Evolutionary conservation across 2,797 vertebrate genomes (phyloP).

Genomic region (Sebastes goodei): DNA sequence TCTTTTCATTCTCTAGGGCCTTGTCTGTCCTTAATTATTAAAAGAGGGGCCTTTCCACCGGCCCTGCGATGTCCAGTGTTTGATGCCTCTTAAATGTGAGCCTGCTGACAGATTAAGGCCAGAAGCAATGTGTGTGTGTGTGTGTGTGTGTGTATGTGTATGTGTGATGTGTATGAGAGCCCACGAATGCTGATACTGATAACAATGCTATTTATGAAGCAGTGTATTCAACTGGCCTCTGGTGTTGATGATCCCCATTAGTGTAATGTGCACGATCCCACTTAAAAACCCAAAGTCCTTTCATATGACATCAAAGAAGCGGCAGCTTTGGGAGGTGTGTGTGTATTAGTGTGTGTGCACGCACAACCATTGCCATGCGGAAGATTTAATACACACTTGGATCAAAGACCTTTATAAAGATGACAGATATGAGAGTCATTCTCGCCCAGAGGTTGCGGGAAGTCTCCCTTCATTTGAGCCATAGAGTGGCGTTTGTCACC

Average conservation of each 20-base stretch:
- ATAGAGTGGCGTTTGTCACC: not conserved
- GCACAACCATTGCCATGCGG: conserved; percentile 20
- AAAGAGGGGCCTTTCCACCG: conserved; percentile 82
- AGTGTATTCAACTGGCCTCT: conserved; percentile 61
- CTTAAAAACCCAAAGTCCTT: conserved; percentile 51
- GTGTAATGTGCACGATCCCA: conserved; percentile 61
- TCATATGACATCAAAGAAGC: conserved; percentile 67
- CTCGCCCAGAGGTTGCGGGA: conserved; percentile 46
- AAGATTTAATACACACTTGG: conserved; percentile 47
- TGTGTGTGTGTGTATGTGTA: conserved; percentile 37
- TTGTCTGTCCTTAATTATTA: conserved; percentile 91
- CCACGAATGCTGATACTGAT: conserved; percentile 83
- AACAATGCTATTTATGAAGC: conserved; percentile 80
- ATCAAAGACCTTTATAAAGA: conserved; percentile 64
- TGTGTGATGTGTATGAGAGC: conserved; percentile 72
- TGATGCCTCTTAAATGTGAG: conserved; percentile 89
- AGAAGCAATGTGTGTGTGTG: conserved; percentile 46
- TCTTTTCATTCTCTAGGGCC: conserved; percentile 86
- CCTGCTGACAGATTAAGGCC: conserved; percentile 89
- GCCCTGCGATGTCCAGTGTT: conserved; percentile 78
- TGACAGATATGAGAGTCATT: conserved; percentile 50
- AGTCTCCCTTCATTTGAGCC: conserved; percentile 47
- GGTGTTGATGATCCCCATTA: conserved; percentile 59
- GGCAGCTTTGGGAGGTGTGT: conserved; percentile 37
- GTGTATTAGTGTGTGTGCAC: not conserved